Base-by-base conservation (phyloP, 2,113 vertebrate species). In the Odocoileus virginianus region DNA sequence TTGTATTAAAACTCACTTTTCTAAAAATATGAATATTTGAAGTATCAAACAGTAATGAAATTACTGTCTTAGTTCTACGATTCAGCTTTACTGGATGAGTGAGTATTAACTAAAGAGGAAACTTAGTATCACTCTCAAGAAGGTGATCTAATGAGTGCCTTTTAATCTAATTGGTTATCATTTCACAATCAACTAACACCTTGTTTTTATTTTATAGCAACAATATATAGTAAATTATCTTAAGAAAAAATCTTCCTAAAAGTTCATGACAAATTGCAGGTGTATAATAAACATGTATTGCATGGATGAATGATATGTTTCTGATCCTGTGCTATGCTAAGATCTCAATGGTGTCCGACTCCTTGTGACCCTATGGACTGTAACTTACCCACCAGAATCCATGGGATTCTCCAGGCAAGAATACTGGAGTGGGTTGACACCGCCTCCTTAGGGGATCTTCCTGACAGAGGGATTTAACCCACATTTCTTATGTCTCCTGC, bases 121-220 rank as follows among this genome's bases (percentile, higher is more conserved):
- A n/a, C 4, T 52, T 43, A 52, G 52, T 13, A 50, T 19, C 45
- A 94, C 27, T 86, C 60, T 74, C 76, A 57, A 30, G 13, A 50
- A 3, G 78, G 27, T 40, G 13, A 43, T 88, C 30, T 57, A 94
- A 85, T 40, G 2, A 71, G 25, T 81, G 28, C 8, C 8, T n/a
- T 92, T 89, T 36, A 55, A 83, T 64, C 58, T 78, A 50, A 57
- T 25, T 79, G 50, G 23, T 85, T 89, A 58, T 61, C 64, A 94
- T 47, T 71, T 71, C 6, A 81, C 19, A 58, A 25, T 91, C 4
- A 79, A 33, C 1, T 74, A 74, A 67, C 5, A 89, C 5, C 8
- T 79, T 94, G 17, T 6, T 92, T 97, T n/a, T 30, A 88, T 82
- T 96, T 95, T 81, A 95, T 84, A 57, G 55, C 12, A 95, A 71